A percentile compares a stretch with the other conserved stretches of the same genome.
Evolutionary conservation across 2,888 invertebrate species (phyloP).

Genomic region (Campopleginae sp.): DNA sequence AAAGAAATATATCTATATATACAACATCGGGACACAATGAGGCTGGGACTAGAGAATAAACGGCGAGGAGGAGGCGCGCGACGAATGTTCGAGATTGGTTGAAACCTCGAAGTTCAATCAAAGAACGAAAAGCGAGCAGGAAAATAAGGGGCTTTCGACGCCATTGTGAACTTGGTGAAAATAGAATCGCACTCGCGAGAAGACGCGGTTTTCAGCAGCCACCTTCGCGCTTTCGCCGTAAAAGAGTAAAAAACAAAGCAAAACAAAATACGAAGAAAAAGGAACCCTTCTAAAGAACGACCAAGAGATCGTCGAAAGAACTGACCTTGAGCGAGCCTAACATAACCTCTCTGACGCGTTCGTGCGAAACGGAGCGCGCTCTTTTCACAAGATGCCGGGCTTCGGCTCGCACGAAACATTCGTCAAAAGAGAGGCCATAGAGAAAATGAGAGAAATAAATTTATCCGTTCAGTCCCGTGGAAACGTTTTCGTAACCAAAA

Average conservation of each 20-base stretch:
- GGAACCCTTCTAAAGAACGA: slow-evolving; percentile 14
- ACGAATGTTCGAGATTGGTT: slow-evolving; percentile 19
- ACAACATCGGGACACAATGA: neutral
- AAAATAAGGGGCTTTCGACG: slow-evolving; percentile 22
- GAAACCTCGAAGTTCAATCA: slow-evolving; percentile 34
- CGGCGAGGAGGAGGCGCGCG: slow-evolving; percentile 21
- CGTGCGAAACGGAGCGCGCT: slow-evolving; percentile 26
- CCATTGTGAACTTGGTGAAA: slow-evolving; percentile 23
- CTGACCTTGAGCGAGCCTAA: slow-evolving; percentile 25
- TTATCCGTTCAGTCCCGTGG: too few relatives aligned
- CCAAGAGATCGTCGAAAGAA: slow-evolving; percentile 19
- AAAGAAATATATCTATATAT: neutral
- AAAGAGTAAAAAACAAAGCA: neutral
- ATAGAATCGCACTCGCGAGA: slow-evolving; percentile 13
- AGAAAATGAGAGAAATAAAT: slow-evolving; percentile 1
- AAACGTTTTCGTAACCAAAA: neutral
- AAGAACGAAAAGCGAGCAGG: slow-evolving; percentile 3
- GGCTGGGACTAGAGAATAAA: slow-evolving; percentile 7
- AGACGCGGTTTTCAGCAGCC: slow-evolving; percentile 10
- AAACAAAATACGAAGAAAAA: slow-evolving; percentile 7
- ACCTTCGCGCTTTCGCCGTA: neutral
- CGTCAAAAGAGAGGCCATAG: neutral
- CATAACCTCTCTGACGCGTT: slow-evolving; percentile 33
- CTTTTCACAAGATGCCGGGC: slow-evolving; percentile 30
- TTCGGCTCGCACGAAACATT: slow-evolving; percentile 17